phyloP scores from a whole-genome alignment of 2,888 invertebrate species.

The Apeira syringaria region DNA sequence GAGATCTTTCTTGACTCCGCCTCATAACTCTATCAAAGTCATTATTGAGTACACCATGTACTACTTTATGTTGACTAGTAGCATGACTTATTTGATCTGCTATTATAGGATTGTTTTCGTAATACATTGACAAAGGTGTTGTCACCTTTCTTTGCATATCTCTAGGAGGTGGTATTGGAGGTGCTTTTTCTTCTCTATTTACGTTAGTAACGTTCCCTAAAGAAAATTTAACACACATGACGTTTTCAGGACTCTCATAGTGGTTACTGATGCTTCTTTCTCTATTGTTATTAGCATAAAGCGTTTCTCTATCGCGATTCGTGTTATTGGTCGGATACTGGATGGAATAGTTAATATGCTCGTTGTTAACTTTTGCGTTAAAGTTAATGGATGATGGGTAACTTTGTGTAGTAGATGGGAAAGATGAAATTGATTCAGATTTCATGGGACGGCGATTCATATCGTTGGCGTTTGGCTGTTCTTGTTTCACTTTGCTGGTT shows the following conservation, averaged over 20 bases:
- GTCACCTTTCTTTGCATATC: slow-evolving; percentile 86
- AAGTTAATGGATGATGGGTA: slow-evolving; percentile 81
- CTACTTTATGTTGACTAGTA: slow-evolving; percentile 44
- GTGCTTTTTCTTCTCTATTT: slow-evolving; percentile 77
- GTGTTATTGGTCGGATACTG: slow-evolving; percentile 64
- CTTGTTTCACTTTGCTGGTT: slow-evolving; percentile 70
- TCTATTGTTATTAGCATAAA: slow-evolving; percentile 64
- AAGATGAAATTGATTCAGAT: slow-evolving; percentile 79
- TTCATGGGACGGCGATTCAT: slow-evolving; percentile 63
- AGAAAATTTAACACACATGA: slow-evolving; percentile 80
- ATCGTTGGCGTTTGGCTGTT: slow-evolving; percentile 59
- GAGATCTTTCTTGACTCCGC: slow-evolving; percentile 71
- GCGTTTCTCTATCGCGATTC: slow-evolving; percentile 55
- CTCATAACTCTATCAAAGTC: slow-evolving; percentile 78
- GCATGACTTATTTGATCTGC: slow-evolving; percentile 52
- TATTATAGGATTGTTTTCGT: slow-evolving; percentile 65
- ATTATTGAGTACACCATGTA: slow-evolving; percentile 73
- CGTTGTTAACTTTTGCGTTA: slow-evolving; percentile 81
- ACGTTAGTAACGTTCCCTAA: slow-evolving; percentile 72
- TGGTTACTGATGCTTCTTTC: slow-evolving; percentile 63
- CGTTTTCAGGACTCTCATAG: slow-evolving; percentile 66
- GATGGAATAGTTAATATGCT: slow-evolving; percentile 79
- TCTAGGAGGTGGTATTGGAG: slow-evolving; percentile 92
- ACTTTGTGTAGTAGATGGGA: slow-evolving; percentile 78
- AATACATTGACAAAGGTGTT: slow-evolving; percentile 77